These are phyloP conservation scores for Hemibagrus wyckioides DNA, from an alignment of 2,113 vertebrate species.

Conservation along the genomic window DNA sequence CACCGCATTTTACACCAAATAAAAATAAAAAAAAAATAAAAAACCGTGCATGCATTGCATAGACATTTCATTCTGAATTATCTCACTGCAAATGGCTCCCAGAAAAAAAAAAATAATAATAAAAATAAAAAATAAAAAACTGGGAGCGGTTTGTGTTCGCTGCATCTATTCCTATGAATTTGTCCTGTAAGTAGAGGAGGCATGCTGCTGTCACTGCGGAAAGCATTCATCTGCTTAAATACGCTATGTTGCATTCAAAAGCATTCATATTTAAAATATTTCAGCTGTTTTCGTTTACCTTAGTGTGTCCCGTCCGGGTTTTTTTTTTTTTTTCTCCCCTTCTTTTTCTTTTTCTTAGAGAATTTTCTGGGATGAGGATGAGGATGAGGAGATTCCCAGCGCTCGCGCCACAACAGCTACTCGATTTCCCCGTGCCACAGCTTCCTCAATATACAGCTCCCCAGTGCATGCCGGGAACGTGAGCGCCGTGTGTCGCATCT, in stretches of 20 bases:
- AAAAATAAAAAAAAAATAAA: background rate
- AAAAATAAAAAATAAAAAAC: too few relatives aligned
- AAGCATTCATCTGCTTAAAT: background rate
- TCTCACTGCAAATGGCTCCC: background rate
- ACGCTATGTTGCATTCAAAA: background rate
- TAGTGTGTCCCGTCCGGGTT: background rate
- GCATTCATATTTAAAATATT: too few relatives aligned
- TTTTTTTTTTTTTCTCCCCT: background rate
- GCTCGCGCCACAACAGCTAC: constrained; percentile 44
- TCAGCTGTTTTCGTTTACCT: background rate
- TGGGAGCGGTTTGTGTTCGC: background rate
- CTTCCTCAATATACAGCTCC: constrained; percentile 40
- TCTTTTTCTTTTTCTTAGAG: constrained; percentile 6
- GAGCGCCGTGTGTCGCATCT: constrained; percentile 47
- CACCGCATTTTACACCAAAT: background rate
- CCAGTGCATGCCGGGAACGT: constrained; percentile 74
- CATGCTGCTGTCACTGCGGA: background rate
- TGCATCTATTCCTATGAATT: background rate
- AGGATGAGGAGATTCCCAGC: constrained; percentile 38
- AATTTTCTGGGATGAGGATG: background rate
- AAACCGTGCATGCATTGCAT: background rate
- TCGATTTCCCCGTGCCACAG: constrained; percentile 39
- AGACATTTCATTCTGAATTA: background rate
- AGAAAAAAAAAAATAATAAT: too few relatives aligned
- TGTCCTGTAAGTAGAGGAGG: background rate